Base-by-base conservation (phyloP, 2,113 vertebrate species). In the Carettochelys insculpta region DNA sequence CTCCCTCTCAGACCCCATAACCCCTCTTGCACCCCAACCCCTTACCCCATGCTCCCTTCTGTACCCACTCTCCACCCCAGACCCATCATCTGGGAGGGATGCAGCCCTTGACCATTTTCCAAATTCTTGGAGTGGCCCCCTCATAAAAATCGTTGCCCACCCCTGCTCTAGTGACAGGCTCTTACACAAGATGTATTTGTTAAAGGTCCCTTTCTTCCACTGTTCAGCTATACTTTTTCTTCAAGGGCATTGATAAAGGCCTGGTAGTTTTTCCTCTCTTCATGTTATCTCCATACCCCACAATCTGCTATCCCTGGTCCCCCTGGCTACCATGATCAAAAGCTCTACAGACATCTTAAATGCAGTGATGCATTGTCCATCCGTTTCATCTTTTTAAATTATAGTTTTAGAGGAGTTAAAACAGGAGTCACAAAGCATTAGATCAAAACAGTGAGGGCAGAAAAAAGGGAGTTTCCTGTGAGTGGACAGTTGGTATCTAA, bases 281-380 rank as follows among this genome's bases (percentile, higher is more conserved):
- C 47, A 6, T 20, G 27, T 61, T 84, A 11, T 56, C 71, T 61
- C 68, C 20, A 5, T 3, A 7, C 25, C 41, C 52, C 48, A 68
- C 25, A 29, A 85, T 50, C 50, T 83, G 0, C 0, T 68, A 38
- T n/a, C n/a, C n/a, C n/a, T n/a, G n/a, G n/a, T n/a, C n/a, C n/a
- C n/a, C 65, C 76, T 25, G 0, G 2, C 16, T 75, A 34, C 10
- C 24, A 87, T 84, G 54, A 77, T 6, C 16, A 88, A 91, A 89
- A 75, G 24, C 43, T 27, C 11, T 75, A 90, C 73, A 11, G 19
- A 2, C 14, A 43, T 85, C 92, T 53, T 88, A 58, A 92, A 89
- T 81, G 4, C 45, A 84, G 10, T 6, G 2, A 80, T 73, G 41
- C 20, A 10, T 80, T 68, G 58, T 80, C 24, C 53, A 68, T 8